Conservation (phyloP, 2,113 vertebrate species). For the Vanacampus margaritifer region DNA sequence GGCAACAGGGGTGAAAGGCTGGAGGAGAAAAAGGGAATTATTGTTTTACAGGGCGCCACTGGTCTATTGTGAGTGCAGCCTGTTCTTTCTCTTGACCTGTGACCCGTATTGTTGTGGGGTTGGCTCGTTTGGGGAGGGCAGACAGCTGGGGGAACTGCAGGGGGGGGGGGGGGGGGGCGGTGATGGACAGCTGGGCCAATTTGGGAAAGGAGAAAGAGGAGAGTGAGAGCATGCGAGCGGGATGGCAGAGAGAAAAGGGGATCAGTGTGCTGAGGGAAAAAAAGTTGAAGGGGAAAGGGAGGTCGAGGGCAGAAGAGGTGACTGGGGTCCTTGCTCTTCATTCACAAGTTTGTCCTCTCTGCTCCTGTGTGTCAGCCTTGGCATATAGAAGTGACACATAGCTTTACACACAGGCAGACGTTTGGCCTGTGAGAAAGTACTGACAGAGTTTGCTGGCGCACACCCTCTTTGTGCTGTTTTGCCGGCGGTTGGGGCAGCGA, state of each 20-base stretch:
- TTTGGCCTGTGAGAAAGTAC: slow-evolving; percentile 58
- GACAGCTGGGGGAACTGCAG: slow-evolving; percentile 69
- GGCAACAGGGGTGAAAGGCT: slow-evolving; percentile 50
- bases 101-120: slow-evolving; percentile 75
- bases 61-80: slow-evolving; percentile 79
- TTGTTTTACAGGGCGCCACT: slow-evolving; percentile 76
- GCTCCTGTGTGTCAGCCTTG: slow-evolving; percentile 41
- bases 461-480: slow-evolving; percentile 45
- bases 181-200: slow-evolving; percentile 78
- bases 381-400: slow-evolving; percentile 65
- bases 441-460: slow-evolving; percentile 34
- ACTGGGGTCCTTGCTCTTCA: slow-evolving; percentile 52
- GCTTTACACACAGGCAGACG: slow-evolving; percentile 59
- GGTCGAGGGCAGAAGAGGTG: slow-evolving; percentile 56
- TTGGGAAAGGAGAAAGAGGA: slow-evolving; percentile 38
- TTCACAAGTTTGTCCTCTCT: slow-evolving; percentile 51
- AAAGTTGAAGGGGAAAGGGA: slow-evolving; percentile 32
- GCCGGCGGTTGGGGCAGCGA: slow-evolving; percentile 11
- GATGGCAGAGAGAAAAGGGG: slow-evolving; percentile 35
- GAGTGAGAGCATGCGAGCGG: slow-evolving; percentile 47
- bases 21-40: slow-evolving; percentile 66
- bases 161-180: slow-evolving; percentile 61
- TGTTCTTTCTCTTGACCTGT: slow-evolving; percentile 82
- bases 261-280: slow-evolving; percentile 25
- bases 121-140: slow-evolving; percentile 66